phyloP scores from a whole-genome alignment of 2,888 invertebrate species.

The Graphium colonna region DNA sequence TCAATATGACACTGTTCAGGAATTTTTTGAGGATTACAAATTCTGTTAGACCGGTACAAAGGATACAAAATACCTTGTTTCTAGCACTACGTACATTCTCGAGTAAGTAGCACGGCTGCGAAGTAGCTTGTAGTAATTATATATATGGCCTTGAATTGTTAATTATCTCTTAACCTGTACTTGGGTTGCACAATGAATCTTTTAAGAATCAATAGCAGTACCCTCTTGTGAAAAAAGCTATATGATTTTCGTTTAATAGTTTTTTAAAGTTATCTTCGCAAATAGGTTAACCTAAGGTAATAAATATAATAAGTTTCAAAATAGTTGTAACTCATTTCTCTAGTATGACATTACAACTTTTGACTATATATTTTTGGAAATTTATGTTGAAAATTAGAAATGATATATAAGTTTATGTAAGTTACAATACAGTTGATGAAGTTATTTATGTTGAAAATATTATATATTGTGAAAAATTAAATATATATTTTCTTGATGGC shows the following conservation, averaged over 20 bases:
- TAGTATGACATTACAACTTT: too few relatives aligned
- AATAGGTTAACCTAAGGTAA: too few relatives aligned
- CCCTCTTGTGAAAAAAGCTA: background rate
- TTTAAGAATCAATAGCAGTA: background rate
- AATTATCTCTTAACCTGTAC: constrained; percentile 27
- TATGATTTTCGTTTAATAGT: too few relatives aligned
- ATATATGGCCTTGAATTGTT: constrained; percentile 29
- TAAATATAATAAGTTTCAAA: too few relatives aligned
- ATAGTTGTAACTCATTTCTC: too few relatives aligned
- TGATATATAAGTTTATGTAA: too few relatives aligned
- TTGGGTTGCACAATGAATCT: background rate
- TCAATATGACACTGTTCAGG: constrained; percentile 75
- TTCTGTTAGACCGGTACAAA: constrained; percentile 47
- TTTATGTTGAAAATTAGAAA: too few relatives aligned
- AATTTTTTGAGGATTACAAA: constrained; percentile 59
- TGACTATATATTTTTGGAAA: too few relatives aligned
- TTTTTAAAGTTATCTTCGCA: too few relatives aligned
- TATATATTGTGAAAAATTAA: constrained; percentile 4
- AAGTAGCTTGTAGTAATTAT: constrained; percentile 45
- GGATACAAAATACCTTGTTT: constrained; percentile 42
- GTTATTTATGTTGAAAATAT: too few relatives aligned
- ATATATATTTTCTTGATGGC: constrained; percentile 35
- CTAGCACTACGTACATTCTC: constrained; percentile 48
- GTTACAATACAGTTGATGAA: too few relatives aligned
- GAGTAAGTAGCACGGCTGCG: constrained; percentile 34